phyloP scores from a whole-genome alignment of 2,113 vertebrate species.

The Channa maculata region DNA sequence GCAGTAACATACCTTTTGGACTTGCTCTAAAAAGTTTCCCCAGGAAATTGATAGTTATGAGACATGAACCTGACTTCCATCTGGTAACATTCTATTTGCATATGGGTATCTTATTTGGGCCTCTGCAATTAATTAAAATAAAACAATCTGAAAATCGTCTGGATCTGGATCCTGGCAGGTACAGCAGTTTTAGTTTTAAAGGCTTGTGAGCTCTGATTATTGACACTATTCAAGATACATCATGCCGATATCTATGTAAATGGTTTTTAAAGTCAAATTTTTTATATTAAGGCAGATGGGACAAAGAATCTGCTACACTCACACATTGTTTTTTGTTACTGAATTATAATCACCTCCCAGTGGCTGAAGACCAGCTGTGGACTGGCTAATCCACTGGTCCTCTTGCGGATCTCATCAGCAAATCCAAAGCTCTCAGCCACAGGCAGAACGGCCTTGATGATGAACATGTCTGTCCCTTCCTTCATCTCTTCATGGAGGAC shows the following conservation, averaged over 20 bases:
- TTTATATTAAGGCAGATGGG: too few relatives aligned
- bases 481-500: slow-evolving; percentile 98
- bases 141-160: too few relatives aligned
- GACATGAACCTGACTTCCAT: neutral
- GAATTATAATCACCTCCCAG: slow-evolving; percentile 90
- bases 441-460: slow-evolving; percentile 93
- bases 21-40: neutral
- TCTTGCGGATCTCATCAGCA: slow-evolving; percentile 96
- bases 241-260: too few relatives aligned
- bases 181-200: neutral
- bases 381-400: slow-evolving; percentile 95
- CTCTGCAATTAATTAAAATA: neutral
- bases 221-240: too few relatives aligned
- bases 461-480: slow-evolving; percentile 96
- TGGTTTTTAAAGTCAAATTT: too few relatives aligned
- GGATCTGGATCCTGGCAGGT: too few relatives aligned
- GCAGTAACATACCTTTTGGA: neutral
- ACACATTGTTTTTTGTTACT: neutral
- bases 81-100: neutral
- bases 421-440: slow-evolving; percentile 99
- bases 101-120: neutral
- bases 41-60: slow-evolving; percentile 22
- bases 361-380: slow-evolving; percentile 98
- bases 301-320: neutral
- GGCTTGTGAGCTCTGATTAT: too few relatives aligned